These are phyloP conservation scores for Dipodomys ordii DNA, from an alignment of 2,113 vertebrate species.

Conservation along the genomic window DNA sequence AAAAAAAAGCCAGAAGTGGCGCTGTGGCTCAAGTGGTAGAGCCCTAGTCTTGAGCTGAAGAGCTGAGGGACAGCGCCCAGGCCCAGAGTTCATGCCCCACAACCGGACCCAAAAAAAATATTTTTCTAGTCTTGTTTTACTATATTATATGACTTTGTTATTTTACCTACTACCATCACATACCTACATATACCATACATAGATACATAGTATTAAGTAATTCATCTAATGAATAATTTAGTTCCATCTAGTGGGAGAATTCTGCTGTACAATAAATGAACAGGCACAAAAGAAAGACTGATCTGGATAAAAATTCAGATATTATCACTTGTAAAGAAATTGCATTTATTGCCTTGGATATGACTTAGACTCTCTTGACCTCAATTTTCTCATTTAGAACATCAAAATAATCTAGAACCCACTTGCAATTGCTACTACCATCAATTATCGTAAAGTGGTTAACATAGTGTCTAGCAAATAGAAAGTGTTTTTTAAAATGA, in stretches of 20 bases:
- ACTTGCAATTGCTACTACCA: neutral
- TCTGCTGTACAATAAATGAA: neutral
- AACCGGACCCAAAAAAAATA: neutral
- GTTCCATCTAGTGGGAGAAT: neutral
- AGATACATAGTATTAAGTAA: neutral
- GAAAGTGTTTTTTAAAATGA: conserved; percentile 8
- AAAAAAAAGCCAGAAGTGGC: too few species aligned
- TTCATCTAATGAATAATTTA: neutral
- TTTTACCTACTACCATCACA: conserved; percentile 19
- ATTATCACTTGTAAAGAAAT: neutral
- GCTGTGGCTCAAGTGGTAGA: too few species aligned
- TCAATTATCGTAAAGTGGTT: conserved; percentile 31
- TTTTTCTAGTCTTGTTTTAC: neutral
- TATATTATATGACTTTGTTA: neutral
- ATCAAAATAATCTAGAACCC: neutral
- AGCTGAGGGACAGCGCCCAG: too few species aligned
- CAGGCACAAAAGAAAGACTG: neutral
- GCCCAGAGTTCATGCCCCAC: too few species aligned
- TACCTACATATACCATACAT: neutral
- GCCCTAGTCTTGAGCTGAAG: too few species aligned
- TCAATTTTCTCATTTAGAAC: conserved; percentile 22
- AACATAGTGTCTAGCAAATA: neutral
- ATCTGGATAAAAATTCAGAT: neutral
- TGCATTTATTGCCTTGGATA: neutral
- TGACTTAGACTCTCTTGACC: neutral